Conservation (phyloP, 2,888 invertebrate genomes). For the Teleogryllus oceanicus region DNA sequence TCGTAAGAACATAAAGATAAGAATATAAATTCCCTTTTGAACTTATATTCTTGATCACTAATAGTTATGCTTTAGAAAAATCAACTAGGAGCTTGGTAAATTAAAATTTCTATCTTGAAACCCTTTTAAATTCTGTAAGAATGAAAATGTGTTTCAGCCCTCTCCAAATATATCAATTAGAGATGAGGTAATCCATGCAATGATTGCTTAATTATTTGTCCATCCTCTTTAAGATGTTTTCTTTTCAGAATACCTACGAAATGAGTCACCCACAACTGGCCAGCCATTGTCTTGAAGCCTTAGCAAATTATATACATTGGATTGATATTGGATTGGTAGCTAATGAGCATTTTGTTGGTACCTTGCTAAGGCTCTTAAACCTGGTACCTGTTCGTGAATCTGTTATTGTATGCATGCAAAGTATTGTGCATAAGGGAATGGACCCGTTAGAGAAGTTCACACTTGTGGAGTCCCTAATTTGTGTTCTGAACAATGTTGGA, state of each 20-base stretch:
- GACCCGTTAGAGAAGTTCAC: conserved; percentile 53
- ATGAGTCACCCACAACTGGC: conserved; percentile 43
- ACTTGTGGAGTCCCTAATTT: conserved; percentile 51
- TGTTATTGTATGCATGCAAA: conserved; percentile 53
- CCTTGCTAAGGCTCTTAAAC: conserved; percentile 49
- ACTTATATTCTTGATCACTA: too few relatives aligned
- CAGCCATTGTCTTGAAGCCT: conserved; percentile 50
- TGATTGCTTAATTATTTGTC: too few relatives aligned
- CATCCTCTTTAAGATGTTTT: not conserved
- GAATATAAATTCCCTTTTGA: too few relatives aligned
- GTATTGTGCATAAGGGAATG: conserved; percentile 57
- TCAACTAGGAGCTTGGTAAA: too few relatives aligned
- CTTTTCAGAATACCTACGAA: conserved; percentile 48
- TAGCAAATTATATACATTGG: conserved; percentile 56
- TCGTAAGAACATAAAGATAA: too few relatives aligned
- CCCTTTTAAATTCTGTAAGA: too few relatives aligned
- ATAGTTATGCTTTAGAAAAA: too few relatives aligned
- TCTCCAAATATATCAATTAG: not conserved
- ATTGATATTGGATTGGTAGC: conserved; percentile 57
- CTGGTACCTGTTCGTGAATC: conserved; percentile 45
- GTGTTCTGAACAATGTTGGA: conserved; percentile 47
- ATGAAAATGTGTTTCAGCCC: not conserved
- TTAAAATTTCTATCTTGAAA: too few relatives aligned
- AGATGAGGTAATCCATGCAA: not conserved
- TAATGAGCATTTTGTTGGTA: conserved; percentile 53